These are phyloP conservation scores for Thunnus albacares DNA, from an alignment of 2,797 vertebrate species.

Conservation along the genomic window DNA sequence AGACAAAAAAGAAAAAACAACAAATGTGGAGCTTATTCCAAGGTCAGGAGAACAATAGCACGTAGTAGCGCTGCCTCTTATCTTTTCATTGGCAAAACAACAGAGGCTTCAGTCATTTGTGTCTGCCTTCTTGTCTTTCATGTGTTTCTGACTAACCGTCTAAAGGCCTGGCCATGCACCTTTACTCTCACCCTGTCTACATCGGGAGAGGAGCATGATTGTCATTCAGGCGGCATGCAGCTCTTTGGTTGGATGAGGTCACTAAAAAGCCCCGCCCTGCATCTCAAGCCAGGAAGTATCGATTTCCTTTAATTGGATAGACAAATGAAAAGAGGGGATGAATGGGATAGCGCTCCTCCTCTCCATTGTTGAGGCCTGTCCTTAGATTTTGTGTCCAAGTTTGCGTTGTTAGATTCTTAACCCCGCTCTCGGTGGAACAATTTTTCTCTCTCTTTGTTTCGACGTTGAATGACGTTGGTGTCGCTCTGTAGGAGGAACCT, in stretches of 20 bases:
- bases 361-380: slow-evolving; percentile 28
- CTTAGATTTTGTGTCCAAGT: slow-evolving; percentile 23
- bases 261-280: slow-evolving; percentile 65
- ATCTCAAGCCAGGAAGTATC: slow-evolving; percentile 71
- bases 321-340: slow-evolving; percentile 66
- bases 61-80: neutral
- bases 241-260: slow-evolving; percentile 69
- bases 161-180: neutral
- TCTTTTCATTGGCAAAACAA: slow-evolving; percentile 1
- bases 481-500: slow-evolving; percentile 13
- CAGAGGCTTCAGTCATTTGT: neutral
- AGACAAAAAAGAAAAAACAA: neutral
- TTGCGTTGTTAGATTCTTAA: slow-evolving; percentile 28
- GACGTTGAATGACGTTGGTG: neutral
- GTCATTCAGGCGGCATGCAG: slow-evolving; percentile 67
- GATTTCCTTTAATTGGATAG: slow-evolving; percentile 84
- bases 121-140: slow-evolving; percentile 2
- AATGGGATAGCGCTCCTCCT: slow-evolving; percentile 37
- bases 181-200: slow-evolving; percentile 37
- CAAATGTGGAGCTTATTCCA: neutral
- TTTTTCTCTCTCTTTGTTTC: slow-evolving; percentile 29
- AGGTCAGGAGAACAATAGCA: neutral
- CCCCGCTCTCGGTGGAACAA: slow-evolving; percentile 2
- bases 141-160: neutral
- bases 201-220: slow-evolving; percentile 47